Conservation (phyloP, 2,113 vertebrate species). For the Drymodes brunneopygia region DNA sequence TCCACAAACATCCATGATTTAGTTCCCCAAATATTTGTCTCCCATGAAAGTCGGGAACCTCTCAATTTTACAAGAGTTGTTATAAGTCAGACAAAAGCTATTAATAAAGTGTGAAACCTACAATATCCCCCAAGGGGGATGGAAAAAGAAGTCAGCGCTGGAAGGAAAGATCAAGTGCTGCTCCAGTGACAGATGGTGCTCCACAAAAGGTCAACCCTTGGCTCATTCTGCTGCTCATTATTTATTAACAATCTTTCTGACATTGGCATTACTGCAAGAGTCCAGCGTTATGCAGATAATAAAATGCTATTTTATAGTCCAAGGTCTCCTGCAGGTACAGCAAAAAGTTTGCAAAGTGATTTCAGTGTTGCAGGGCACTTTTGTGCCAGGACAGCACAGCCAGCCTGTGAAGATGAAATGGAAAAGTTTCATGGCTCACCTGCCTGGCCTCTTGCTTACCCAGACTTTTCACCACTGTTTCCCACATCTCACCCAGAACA, state of each 20-base stretch:
- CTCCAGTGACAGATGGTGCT: slow-evolving; percentile 61
- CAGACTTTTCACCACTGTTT: background rate
- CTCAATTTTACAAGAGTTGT: slow-evolving; percentile 20
- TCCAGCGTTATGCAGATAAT: slow-evolving; percentile 58
- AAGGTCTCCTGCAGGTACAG: slow-evolving; percentile 68
- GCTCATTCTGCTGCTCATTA: slow-evolving; percentile 66
- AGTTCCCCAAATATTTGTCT: slow-evolving; percentile 9
- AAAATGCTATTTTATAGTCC: slow-evolving; percentile 60
- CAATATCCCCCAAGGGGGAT: background rate
- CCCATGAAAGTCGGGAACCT: background rate
- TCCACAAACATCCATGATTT: background rate
- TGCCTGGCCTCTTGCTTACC: background rate
- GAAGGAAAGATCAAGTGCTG: slow-evolving; percentile 52
- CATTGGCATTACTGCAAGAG: slow-evolving; percentile 44
- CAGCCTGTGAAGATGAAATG: background rate
- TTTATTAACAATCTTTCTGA: slow-evolving; percentile 71
- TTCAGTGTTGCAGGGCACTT: slow-evolving; percentile 46
- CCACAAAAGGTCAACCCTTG: slow-evolving; percentile 69
- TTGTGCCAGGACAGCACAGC: background rate
- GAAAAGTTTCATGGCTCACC: background rate
- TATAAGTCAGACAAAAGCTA: slow-evolving; percentile 13
- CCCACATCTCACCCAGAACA: background rate
- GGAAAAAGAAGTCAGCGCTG: background rate
- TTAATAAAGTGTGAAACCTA: slow-evolving; percentile 21
- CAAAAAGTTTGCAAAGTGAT: slow-evolving; percentile 65